Base-by-base conservation (phyloP, 2,888 invertebrate genomes). In the Pelosia muscerda region DNA sequence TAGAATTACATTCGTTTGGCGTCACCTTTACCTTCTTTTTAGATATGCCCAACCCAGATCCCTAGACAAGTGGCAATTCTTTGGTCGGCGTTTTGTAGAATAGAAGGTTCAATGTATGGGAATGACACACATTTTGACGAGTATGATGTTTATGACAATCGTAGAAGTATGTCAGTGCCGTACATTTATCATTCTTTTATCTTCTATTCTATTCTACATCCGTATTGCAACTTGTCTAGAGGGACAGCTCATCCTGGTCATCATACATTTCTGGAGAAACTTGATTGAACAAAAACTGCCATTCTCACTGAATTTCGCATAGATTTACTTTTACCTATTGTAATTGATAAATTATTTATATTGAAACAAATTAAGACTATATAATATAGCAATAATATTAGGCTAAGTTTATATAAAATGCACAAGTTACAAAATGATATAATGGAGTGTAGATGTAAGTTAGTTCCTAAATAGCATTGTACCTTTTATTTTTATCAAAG, bases 321-420 rank as follows among this genome's bases (percentile, higher is more conserved):
- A 49, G 57, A 26, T 23, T 38, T 60, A 10, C 19, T 13, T 3
- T 15, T 42, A n/a, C n/a, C n/a, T n/a, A 56, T 61, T 61, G 55
- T 49, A 42, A 42, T 31, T 19, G n/a, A 62, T 49, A 61, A 34
- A 34, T 22, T 66, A 61, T 61, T 56, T 22, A 61, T 79, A 78
- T 77, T 77, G 79, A 72, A 79, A 77, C 79, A 70, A 77, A 15
- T 75, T 72, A 79, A 78, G 79, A 77, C 77, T 79, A 74, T 71
- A 56, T 72, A 67, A 78, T 77, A 74, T 79, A 79, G 78, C 78
- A 79, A 79, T 79, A 78, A 49, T 69, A 55, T 68, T 71, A 62
- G 25, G 59, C 70, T 74, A 78, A 72, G 66, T 73, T 76, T 76
- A 66, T 72, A 64, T 49, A 76, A 66, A 70, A 68, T 70, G 74